Conservation (phyloP, 2,888 invertebrate genomes). For the Boloria selene region DNA sequence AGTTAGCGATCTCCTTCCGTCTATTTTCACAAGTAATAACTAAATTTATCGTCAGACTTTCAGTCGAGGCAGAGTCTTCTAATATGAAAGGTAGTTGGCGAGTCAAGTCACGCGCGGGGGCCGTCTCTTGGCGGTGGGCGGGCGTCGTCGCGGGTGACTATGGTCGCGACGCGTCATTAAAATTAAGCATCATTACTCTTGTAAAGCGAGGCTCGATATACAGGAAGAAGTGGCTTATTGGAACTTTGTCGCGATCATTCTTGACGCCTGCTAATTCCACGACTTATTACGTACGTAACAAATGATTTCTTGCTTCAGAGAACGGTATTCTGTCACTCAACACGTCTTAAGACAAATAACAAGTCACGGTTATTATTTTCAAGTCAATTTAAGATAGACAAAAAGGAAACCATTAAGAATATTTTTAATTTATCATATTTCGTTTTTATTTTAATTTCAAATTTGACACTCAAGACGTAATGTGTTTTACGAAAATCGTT, state of each 20-base stretch:
- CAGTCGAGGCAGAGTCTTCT: conserved; percentile 69
- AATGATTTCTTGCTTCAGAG: conserved; percentile 59
- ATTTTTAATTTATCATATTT: too few species aligned
- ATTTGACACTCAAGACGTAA: too few species aligned
- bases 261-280: conserved; percentile 70
- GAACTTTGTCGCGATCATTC: conserved; percentile 67
- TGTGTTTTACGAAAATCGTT: too few species aligned
- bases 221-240: conserved; percentile 71
- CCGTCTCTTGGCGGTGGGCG: conserved; percentile 50
- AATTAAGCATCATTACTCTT: conserved; percentile 82
- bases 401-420: too few species aligned
- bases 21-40: conserved; percentile 83
- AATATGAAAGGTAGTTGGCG: conserved; percentile 67
- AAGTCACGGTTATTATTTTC: neutral
- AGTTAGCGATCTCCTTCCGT: conserved; percentile 82
- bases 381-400: neutral
- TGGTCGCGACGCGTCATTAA: conserved; percentile 78
- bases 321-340: conserved; percentile 37
- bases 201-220: conserved; percentile 70
- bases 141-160: conserved; percentile 53
- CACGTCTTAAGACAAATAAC: conserved; percentile 6
- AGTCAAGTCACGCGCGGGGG: conserved; percentile 66
- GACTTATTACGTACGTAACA: conserved; percentile 74
- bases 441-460: too few species aligned
- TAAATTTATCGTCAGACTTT: conserved; percentile 82